A percentile compares a stretch with the other conserved stretches of the same genome.
Evolutionary conservation across 2,888 invertebrate species (phyloP).

Genomic region (Andrena flavipes): DNA sequence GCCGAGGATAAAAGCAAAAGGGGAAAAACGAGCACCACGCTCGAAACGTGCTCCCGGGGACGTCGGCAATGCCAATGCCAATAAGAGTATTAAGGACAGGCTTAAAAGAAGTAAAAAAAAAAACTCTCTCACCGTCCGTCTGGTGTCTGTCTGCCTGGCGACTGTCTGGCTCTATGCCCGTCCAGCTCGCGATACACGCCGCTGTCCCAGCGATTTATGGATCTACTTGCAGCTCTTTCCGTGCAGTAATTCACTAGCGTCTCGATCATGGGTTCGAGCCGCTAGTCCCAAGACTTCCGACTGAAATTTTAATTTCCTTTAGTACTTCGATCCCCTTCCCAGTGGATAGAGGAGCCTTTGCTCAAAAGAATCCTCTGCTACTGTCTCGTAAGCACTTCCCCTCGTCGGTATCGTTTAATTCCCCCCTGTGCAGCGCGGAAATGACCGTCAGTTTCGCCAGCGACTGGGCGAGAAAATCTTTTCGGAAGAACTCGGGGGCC

Average conservation of each 20-base stretch:
- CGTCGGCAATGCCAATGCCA: constrained; percentile 47
- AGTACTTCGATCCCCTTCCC: no score
- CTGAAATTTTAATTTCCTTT: no score
- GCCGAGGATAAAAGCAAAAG: constrained; percentile 38
- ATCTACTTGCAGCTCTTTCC: constrained; percentile 36
- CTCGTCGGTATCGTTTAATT: not conserved
- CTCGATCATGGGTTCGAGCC: not conserved
- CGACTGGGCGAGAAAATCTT: constrained; percentile 35
- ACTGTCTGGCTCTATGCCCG: constrained; percentile 69
- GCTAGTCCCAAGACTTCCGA: not conserved
- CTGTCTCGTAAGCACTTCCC: not conserved
- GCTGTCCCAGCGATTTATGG: constrained; percentile 46
- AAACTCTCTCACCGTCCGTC: constrained; percentile 62
- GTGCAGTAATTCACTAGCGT: constrained; percentile 13
- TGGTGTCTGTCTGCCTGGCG: constrained; percentile 76
- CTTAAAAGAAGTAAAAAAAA: constrained; percentile 63
- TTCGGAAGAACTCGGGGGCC: constrained; percentile 30
- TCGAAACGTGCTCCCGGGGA: constrained; percentile 42
- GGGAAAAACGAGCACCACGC: constrained; percentile 14
- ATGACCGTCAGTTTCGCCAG: constrained; percentile 27
- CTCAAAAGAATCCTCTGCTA: not conserved
- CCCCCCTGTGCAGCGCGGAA: constrained; percentile 19
- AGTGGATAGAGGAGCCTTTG: not conserved
- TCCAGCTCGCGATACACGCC: constrained; percentile 19
- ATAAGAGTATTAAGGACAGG: constrained; percentile 64